A percentile compares a stretch with the other conserved stretches of the same genome.
Conservation (phyloP, 1,140 invertebrate genomes). For the Thaumetopoea pityocampa region DNA sequence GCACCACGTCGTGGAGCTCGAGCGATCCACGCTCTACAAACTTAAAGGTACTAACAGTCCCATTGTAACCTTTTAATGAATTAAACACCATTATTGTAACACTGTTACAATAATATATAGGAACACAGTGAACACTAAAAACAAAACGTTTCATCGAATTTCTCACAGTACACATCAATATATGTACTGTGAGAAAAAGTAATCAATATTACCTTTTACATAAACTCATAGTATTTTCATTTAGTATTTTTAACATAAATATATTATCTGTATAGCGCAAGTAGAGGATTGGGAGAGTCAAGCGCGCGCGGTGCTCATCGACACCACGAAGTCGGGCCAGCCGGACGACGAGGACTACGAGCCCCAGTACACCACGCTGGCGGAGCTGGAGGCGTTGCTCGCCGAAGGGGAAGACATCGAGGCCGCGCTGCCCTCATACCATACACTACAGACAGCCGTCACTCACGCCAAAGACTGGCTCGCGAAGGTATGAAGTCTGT, state of each 20-base stretch:
- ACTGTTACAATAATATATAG: no score
- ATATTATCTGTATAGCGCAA: slow-evolving; percentile 47
- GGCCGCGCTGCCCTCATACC: slow-evolving; percentile 87
- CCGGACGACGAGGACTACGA: slow-evolving; percentile 9
- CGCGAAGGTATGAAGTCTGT: slow-evolving; percentile 65
- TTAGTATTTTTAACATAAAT: background rate
- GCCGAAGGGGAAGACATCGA: slow-evolving; percentile 86
- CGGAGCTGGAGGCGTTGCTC: slow-evolving; percentile 85
- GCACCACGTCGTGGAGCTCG: slow-evolving; percentile 51
- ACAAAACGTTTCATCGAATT: no score
- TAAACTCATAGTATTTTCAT: no score
- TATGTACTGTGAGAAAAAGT: no score
- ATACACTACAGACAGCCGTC: slow-evolving; percentile 84
- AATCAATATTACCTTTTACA: no score
- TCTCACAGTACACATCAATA: no score
- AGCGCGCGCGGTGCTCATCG: slow-evolving; percentile 82
- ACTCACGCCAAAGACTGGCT: slow-evolving; percentile 91
- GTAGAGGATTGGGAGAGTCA: slow-evolving; percentile 92
- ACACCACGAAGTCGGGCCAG: slow-evolving; percentile 39
- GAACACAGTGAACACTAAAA: no score
- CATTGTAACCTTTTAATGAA: no score
- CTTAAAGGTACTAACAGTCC: slow-evolving; percentile 50
- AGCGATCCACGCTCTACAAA: slow-evolving; percentile 37
- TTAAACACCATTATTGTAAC: no score
- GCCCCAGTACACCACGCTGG: slow-evolving; percentile 73